Conservation (phyloP, 2,888 invertebrate genomes). For the Portevinia maculata region DNA sequence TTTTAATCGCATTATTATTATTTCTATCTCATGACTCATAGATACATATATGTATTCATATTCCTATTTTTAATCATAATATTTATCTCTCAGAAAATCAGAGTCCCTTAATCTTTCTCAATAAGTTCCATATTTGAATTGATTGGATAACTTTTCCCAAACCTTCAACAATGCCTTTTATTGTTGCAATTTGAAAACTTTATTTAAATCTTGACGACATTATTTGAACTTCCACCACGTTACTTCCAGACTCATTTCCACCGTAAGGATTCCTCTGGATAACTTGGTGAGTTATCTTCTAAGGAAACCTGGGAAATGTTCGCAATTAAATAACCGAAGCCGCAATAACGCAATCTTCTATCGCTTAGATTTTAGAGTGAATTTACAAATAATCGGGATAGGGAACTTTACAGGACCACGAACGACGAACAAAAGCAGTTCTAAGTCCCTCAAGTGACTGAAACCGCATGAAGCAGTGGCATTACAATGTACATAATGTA, state of each 20-base stretch:
- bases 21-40: too few relatives aligned
- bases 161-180: slow-evolving; percentile 20
- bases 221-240: slow-evolving; percentile 35
- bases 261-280: slow-evolving; percentile 34
- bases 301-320: slow-evolving; percentile 58
- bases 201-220: slow-evolving; percentile 21
- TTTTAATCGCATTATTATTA: too few relatives aligned
- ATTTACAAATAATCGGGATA: slow-evolving; percentile 25
- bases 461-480: slow-evolving; percentile 63
- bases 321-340: slow-evolving; percentile 72
- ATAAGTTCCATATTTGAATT: too few relatives aligned
- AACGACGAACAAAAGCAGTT: slow-evolving; percentile 42
- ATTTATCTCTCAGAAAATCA: too few relatives aligned
- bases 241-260: slow-evolving; percentile 41
- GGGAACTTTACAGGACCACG: slow-evolving; percentile 1
- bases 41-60: too few relatives aligned
- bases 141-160: slow-evolving; percentile 34
- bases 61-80: too few relatives aligned
- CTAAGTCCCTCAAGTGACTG: slow-evolving; percentile 56
- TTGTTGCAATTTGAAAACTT: slow-evolving; percentile 37
- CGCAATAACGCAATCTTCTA: slow-evolving; percentile 61
- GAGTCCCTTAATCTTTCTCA: too few relatives aligned
- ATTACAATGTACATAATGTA: slow-evolving; percentile 48
- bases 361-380: slow-evolving; percentile 61
- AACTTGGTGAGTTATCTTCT: slow-evolving; percentile 36